Conservation (phyloP, 2,888 invertebrate species). For the Diplolepis rosae region DNA sequence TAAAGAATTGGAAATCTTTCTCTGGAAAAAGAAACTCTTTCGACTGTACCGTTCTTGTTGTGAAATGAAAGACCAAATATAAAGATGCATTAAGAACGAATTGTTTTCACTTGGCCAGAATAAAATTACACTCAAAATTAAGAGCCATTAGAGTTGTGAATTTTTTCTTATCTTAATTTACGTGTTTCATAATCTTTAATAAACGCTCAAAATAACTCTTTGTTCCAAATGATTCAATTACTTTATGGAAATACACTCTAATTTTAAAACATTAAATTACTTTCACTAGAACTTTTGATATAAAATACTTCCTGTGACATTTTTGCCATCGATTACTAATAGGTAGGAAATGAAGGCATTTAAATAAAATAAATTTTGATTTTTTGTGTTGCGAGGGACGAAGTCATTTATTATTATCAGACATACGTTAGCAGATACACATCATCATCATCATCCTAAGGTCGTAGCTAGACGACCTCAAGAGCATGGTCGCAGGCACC, state of each 20-base stretch:
- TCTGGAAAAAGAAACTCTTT: background rate
- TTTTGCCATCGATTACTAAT: too few species aligned
- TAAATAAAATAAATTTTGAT: too few species aligned
- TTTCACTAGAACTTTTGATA: too few species aligned
- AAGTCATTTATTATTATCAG: constrained; percentile 48
- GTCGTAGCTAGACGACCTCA: constrained; percentile 52
- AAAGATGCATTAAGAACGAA: background rate
- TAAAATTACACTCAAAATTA: background rate
- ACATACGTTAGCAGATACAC: constrained; percentile 46
- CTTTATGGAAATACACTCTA: too few species aligned
- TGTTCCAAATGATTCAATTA: background rate
- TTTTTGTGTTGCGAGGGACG: constrained; percentile 8
- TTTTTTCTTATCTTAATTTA: background rate
- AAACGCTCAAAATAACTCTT: background rate
- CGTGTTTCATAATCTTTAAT: background rate
- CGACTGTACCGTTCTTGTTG: background rate
- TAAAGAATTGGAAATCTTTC: background rate
- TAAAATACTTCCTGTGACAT: too few species aligned
- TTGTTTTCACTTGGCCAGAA: background rate
- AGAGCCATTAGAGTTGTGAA: background rate
- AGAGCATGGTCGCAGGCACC: constrained; percentile 56
- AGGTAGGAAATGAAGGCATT: too few species aligned
- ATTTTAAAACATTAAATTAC: too few species aligned
- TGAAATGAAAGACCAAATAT: too few species aligned
- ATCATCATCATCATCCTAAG: constrained; percentile 49